Base-by-base conservation (phyloP, 2,113 vertebrate genomes). In the Gadus macrocephalus region DNA sequence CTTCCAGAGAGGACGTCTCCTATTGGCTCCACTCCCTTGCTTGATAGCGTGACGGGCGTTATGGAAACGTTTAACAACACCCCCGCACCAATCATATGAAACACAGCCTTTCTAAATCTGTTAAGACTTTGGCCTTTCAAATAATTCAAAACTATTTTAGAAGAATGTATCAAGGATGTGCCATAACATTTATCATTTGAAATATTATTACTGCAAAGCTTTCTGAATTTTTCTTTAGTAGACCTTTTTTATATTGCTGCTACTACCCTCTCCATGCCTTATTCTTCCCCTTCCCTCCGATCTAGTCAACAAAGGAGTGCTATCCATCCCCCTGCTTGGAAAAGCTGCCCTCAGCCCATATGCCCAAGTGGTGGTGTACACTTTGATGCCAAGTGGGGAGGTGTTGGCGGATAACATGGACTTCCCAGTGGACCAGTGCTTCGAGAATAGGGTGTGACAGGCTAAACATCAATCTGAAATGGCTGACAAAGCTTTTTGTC, bases 301-400 rank as follows among this genome's bases (percentile, higher is more conserved):
- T 19, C 7, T 68, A 90, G 89, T 86, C 38, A 90, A 88, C 80
- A 86, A 53, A 53, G 94, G 94, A 1, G 69, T 84, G 31, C 72
- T 95, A 63, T 70, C 72, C 0, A 0, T 96, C 0, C 7, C 76
- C 0, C 62, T 98, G 28, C 67, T 59, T 1, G 72, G 90, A 65
- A 27, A 89, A 12, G 38, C 74, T 16, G 74, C 90, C 60, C 80
- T 94, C 64, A 87, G 94, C 5, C 96, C 95, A 0, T 1, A 90
- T 1, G 91, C 93, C 12, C 93, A 95, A 69, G 15, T 96, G 67
- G 85, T 95, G 11, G 74, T 98, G 35, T 96, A 93, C 64, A 77
- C 92, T 0, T 62, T 94, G 35, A 83, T 91, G 70, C 87, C 93
- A n/a, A 82, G 59, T 4, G 89, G 89, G 3, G 94, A 95, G 71